These are phyloP conservation scores for Muscicapa comitata DNA, from an alignment of 2,797 vertebrate genomes.

Conservation along the genomic window DNA sequence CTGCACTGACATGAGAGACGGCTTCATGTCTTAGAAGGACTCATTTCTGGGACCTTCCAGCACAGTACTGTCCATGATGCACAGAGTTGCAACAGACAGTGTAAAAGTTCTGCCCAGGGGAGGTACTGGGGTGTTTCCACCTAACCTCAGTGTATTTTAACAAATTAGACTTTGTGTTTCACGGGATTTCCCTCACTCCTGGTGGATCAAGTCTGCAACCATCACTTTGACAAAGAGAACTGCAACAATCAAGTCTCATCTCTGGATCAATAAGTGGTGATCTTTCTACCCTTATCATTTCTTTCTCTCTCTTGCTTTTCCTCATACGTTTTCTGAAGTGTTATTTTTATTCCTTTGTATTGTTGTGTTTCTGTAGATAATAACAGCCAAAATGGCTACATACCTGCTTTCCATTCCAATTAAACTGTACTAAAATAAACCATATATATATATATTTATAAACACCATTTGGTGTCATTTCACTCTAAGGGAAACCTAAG, in stretches of 20 bases:
- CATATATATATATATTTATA: too few relatives aligned
- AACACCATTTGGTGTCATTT: neutral
- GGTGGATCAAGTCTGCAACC: neutral
- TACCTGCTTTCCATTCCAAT: neutral
- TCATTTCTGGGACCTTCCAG: neutral
- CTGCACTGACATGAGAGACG: fast-evolving
- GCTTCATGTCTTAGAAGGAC: neutral
- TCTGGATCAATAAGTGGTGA: neutral
- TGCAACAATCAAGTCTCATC: neutral
- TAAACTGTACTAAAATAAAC: neutral
- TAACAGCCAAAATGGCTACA: neutral
- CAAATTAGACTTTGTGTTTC: neutral
- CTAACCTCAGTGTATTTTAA: neutral
- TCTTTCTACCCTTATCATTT: neutral
- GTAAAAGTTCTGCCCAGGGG: neutral
- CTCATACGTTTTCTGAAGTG: neutral
- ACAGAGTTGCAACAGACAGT: neutral
- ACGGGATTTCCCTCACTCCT: fast-evolving
- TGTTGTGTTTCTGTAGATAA: neutral
- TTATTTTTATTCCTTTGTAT: neutral
- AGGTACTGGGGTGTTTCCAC: neutral
- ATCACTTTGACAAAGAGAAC: neutral
- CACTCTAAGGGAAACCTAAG: neutral
- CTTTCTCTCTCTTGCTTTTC: neutral
- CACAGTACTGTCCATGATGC: neutral